phyloP scores from a whole-genome alignment of 1,140 invertebrate species.

The Zaprionus camerounensis region DNA sequence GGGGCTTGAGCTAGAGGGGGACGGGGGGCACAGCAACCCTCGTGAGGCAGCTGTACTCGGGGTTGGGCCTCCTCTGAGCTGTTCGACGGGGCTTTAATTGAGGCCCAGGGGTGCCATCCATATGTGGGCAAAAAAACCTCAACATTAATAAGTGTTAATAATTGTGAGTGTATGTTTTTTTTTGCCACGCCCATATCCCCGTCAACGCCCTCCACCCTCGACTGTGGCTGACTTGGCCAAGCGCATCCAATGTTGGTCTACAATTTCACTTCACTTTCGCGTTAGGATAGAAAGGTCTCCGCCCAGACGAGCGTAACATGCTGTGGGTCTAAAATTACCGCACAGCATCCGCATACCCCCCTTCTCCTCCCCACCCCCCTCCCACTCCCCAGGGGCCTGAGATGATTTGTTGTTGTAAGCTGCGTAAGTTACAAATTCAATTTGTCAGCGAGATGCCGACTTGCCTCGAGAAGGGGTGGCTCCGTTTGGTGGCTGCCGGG shows the following conservation, averaged over 20 bases:
- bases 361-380: conserved; percentile 21
- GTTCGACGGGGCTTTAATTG: conserved; percentile 68
- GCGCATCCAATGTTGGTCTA: conserved; percentile 45
- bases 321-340: conserved; percentile 66
- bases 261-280: conserved; percentile 77
- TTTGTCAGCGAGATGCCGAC: conserved; percentile 76
- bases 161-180: conserved; percentile 64
- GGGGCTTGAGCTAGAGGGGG: not conserved
- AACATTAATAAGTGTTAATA: conserved; percentile 83
- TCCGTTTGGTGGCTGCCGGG: not conserved
- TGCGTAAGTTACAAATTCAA: conserved; percentile 75
- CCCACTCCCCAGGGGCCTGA: not conserved
- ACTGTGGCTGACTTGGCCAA: not conserved
- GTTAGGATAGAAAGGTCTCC: conserved; percentile 63
- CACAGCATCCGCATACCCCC: conserved; percentile 44
- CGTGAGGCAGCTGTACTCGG: conserved; percentile 6
- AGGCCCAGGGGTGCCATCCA: conserved; percentile 76
- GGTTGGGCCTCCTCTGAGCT: conserved; percentile 60
- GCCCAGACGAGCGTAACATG: conserved; percentile 73
- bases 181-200: conserved; percentile 56
- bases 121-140: conserved; percentile 61
- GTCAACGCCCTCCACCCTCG: conserved; percentile 23
- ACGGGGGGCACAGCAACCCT: conserved; percentile 17
- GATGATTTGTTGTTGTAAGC: conserved; percentile 74
- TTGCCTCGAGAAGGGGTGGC: conserved; percentile 52